Evolutionary conservation across 2,113 vertebrate genomes (phyloP).

Genomic region (Oryzias woworae): DNA sequence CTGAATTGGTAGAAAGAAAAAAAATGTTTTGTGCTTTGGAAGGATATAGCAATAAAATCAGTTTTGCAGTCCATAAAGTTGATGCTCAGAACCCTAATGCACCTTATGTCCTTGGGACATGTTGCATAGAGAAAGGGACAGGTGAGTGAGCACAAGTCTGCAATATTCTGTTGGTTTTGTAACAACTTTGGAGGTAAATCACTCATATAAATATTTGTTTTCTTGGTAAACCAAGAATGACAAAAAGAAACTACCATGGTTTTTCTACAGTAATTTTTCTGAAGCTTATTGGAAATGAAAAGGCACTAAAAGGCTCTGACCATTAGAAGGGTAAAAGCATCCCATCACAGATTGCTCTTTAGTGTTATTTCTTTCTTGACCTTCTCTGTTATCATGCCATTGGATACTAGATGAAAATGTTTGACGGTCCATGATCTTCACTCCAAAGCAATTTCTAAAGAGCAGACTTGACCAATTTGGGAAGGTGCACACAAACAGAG

Average conservation of each 20-base stretch:
- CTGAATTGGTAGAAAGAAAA: no score
- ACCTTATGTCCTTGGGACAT: no score
- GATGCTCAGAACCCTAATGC: no score
- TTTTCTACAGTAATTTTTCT: not conserved
- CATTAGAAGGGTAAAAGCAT: constrained; percentile 3
- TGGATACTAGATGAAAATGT: constrained; percentile 12
- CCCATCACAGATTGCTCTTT: not conserved
- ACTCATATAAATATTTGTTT: not conserved
- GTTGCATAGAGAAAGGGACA: no score
- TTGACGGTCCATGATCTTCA: constrained; percentile 8
- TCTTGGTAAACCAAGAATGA: not conserved
- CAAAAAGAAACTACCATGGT: not conserved
- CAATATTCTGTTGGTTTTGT: no score
- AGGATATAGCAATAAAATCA: no score
- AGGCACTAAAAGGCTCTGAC: not conserved
- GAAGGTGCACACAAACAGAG: not conserved
- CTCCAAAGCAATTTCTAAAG: constrained; percentile 7
- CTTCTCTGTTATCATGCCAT: constrained; percentile 21
- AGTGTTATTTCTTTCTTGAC: constrained; percentile 16
- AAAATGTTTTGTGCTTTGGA: no score
- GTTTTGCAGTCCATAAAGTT: no score
- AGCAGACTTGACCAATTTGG: constrained; percentile 11
- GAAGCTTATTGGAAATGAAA: constrained; percentile 3
- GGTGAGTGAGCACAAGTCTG: no score
- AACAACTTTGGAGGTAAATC: not conserved